Evolutionary conservation across 2,888 invertebrate species (phyloP).

Genomic region (Platypus cylindrus): DNA sequence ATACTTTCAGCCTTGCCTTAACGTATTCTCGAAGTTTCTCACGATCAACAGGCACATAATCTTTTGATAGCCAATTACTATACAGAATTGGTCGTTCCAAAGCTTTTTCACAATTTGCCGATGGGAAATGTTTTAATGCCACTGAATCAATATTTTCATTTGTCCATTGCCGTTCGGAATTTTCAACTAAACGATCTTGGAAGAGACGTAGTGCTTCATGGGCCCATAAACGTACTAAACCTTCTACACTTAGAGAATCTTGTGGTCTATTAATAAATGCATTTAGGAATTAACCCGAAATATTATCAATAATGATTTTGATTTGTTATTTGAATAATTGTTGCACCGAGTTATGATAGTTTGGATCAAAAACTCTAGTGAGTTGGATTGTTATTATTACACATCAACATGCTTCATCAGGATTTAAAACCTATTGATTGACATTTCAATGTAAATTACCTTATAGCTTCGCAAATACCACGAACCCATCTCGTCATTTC

Average conservation of each 20-base stretch:
- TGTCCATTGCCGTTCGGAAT: constrained; percentile 92
- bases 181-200: constrained; percentile 91
- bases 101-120: constrained; percentile 53
- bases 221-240: constrained; percentile 95
- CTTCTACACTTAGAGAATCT: constrained; percentile 84
- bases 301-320: too few species aligned
- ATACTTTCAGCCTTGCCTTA: constrained; percentile 90
- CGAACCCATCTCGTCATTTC: constrained; percentile 99
- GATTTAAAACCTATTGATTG: too few species aligned
- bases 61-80: constrained; percentile 98
- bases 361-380: too few species aligned
- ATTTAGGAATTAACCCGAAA: background rate
- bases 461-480: constrained; percentile 95
- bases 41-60: constrained; percentile 92
- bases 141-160: constrained; percentile 93
- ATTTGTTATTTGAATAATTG: too few species aligned
- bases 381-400: too few species aligned
- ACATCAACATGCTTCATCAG: too few species aligned
- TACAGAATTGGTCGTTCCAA: constrained; percentile 91
- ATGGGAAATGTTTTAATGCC: constrained; percentile 87
- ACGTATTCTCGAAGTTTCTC: constrained; percentile 94
- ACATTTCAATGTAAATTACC: too few species aligned
- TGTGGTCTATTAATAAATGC: constrained; percentile 51
- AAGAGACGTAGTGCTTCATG: constrained; percentile 96
- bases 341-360: too few species aligned